Conservation (phyloP, 2,113 vertebrate species). For the Callaeas wilsoni region DNA sequence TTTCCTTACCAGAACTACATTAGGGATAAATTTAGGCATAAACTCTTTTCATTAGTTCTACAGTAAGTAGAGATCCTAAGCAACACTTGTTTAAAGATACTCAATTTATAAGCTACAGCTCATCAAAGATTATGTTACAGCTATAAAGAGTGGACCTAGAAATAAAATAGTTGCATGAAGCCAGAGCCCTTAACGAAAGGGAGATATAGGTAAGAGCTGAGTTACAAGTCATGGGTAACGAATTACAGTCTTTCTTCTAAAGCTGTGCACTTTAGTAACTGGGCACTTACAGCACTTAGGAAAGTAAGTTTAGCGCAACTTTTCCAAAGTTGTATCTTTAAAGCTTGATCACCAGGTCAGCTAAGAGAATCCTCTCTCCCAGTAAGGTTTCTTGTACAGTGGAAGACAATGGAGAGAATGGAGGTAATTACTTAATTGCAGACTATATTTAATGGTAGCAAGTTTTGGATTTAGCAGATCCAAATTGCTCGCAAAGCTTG, state of each 20-base stretch:
- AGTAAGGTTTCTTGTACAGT: neutral
- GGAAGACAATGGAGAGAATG: neutral
- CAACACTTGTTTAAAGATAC: neutral
- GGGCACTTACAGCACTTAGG: neutral
- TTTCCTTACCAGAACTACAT: neutral
- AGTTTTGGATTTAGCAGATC: neutral
- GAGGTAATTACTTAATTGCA: neutral
- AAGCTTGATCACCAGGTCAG: neutral
- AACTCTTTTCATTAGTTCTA: neutral
- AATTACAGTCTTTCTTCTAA: neutral
- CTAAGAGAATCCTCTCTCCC: neutral
- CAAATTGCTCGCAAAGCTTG: neutral
- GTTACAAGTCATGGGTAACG: neutral
- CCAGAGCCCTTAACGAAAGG: neutral
- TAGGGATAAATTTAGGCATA: neutral
- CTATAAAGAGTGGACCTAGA: neutral
- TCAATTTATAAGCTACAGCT: neutral
- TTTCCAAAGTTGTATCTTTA: neutral
- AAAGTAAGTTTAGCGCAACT: neutral
- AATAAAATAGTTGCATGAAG: neutral
- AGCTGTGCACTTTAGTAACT: neutral
- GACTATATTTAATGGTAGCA: neutral
- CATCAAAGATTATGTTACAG: neutral
- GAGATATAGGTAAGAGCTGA: neutral
- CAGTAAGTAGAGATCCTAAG: neutral